Conservation (phyloP, 2,797 vertebrate genomes). For the Clarias platycephalus region DNA sequence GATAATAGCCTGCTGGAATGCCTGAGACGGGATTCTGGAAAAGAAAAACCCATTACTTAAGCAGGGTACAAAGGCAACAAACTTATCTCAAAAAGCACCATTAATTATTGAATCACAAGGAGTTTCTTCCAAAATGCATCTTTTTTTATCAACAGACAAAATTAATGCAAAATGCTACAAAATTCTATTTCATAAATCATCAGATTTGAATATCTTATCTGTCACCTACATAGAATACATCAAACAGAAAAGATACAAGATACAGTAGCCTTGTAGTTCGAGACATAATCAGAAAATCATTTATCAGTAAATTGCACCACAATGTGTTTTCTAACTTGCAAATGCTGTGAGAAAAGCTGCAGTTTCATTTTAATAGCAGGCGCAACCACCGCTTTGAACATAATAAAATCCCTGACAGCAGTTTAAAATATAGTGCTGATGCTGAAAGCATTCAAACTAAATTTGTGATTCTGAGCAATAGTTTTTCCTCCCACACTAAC, state of each 20-base stretch:
- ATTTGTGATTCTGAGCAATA: conserved; percentile 1
- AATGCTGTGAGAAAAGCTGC: neutral
- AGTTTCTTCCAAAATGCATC: neutral
- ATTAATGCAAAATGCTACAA: neutral
- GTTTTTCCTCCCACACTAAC: neutral
- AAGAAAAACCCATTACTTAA: conserved; percentile 70
- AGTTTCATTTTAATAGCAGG: neutral
- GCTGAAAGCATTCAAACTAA: neutral
- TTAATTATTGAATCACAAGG: neutral
- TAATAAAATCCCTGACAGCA: neutral
- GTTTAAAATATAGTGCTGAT: conserved; percentile 4
- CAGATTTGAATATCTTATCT: conserved; percentile 1
- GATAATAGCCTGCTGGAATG: conserved; percentile 65
- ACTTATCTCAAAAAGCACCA: neutral
- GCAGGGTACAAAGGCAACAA: conserved; percentile 2
- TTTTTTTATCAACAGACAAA: conserved; percentile 8
- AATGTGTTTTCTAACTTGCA: neutral
- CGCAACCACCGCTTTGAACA: neutral
- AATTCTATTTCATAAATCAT: neutral
- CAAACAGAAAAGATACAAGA: neutral
- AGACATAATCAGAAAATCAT: conserved; percentile 1
- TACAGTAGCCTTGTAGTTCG: neutral
- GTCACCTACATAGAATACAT: neutral
- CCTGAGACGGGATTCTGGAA: conserved; percentile 64
- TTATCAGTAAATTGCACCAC: neutral